Conservation (phyloP, 2,113 vertebrate species). For the Xenopus laevis region DNA sequence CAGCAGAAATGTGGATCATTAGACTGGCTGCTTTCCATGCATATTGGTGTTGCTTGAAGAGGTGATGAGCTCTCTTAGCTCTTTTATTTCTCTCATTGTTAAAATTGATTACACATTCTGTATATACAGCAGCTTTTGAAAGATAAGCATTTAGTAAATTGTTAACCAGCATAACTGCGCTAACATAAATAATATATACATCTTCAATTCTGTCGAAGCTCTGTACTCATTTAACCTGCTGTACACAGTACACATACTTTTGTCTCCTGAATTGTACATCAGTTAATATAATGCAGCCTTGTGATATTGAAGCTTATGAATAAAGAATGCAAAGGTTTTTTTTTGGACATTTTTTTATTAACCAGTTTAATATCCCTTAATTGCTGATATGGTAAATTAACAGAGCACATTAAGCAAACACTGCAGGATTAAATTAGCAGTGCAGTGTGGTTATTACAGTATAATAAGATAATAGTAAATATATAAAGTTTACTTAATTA, state of each 20-base stretch:
- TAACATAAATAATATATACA: background rate
- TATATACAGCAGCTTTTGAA: conserved; percentile 26
- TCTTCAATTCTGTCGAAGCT: background rate
- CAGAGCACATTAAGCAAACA: background rate
- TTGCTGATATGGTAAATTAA: background rate
- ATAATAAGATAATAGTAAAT: too few species aligned
- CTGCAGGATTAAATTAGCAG: background rate
- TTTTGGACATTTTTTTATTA: background rate
- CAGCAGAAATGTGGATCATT: conserved; percentile 44
- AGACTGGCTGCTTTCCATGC: conserved; percentile 46
- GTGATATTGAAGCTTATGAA: background rate
- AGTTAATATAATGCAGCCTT: background rate
- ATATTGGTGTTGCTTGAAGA: conserved; percentile 46
- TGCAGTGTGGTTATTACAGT: background rate
- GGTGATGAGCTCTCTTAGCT: conserved; percentile 35
- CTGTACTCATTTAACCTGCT: background rate
- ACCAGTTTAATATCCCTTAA: background rate
- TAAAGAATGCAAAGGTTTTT: background rate
- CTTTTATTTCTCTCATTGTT: conserved; percentile 38
- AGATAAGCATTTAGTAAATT: conserved; percentile 3
- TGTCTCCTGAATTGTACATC: background rate
- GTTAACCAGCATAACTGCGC: background rate
- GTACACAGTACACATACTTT: background rate
- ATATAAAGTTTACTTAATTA: too few species aligned
- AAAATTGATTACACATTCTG: conserved; percentile 43